A percentile compares a stretch with the other conserved stretches of the same genome.
Conservation (phyloP, 2,113 vertebrate species). For the Menidia beryllina region DNA sequence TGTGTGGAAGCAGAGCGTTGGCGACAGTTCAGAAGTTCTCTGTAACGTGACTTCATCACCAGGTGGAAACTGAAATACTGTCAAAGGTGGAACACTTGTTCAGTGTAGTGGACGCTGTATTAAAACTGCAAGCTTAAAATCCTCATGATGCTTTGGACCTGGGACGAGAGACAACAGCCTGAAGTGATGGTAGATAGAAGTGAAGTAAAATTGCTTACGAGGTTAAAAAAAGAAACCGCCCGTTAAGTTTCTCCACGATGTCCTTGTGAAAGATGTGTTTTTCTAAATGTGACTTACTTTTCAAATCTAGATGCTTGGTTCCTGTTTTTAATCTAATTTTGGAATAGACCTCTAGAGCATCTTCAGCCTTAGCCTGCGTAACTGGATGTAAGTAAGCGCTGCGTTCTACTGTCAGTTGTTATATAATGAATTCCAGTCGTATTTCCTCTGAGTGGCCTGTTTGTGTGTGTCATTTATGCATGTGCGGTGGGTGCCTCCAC, state of each 20-base stretch:
- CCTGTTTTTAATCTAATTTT: neutral
- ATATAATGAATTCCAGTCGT: conserved; percentile 8
- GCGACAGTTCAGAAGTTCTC: neutral
- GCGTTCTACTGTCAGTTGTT: neutral
- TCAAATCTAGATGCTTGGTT: neutral
- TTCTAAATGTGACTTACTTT: neutral
- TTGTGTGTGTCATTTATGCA: conserved; percentile 24
- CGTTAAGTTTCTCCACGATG: no score
- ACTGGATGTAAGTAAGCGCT: neutral
- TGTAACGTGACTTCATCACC: neutral
- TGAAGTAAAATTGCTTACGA: no score
- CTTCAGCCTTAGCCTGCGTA: neutral
- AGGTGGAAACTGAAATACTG: neutral
- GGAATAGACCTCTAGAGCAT: neutral
- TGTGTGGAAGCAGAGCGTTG: neutral
- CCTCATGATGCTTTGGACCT: no score
- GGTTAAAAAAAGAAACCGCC: no score
- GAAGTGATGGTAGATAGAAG: no score
- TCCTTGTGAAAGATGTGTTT: no score
- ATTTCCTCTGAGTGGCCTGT: neutral
- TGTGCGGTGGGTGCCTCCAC: conserved; percentile 43
- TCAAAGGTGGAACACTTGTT: neutral
- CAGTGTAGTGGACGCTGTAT: neutral
- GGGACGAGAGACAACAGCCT: no score
- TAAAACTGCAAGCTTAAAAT: neutral